Conservation (phyloP, 2,888 invertebrate genomes). For the Vannuccia rotundouncinata region DNA sequence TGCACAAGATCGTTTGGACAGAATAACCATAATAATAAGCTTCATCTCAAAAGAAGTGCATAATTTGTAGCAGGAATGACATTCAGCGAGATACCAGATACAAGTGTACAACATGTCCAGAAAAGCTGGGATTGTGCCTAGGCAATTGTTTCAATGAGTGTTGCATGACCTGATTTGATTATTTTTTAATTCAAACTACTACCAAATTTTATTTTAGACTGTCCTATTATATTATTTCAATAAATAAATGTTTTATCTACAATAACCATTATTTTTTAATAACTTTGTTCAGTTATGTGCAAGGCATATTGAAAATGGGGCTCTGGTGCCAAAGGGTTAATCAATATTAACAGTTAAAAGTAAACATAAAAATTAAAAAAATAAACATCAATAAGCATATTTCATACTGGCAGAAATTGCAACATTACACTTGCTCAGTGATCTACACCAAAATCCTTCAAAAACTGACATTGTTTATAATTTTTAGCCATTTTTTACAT, state of each 20-base stretch:
- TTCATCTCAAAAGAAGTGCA: not conserved
- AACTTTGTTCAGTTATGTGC: not conserved
- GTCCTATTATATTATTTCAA: not conserved
- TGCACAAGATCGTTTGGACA: not conserved
- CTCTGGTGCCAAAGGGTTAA: not conserved
- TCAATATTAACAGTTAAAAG: too few relatives aligned
- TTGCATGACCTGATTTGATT: not conserved
- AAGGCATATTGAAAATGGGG: not conserved
- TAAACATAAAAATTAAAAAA: too few relatives aligned
- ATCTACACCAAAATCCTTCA: too few relatives aligned
- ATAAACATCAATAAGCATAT: too few relatives aligned
- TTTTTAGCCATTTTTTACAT: too few relatives aligned
- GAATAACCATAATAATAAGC: not conserved
- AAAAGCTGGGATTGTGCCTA: not conserved
- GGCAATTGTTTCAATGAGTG: not conserved
- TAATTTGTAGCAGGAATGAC: not conserved
- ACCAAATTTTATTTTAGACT: constrained; percentile 4
- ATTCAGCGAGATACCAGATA: not conserved
- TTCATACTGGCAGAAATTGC: too few relatives aligned
- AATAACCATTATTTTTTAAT: not conserved
- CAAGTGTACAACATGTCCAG: not conserved
- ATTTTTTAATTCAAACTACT: constrained; percentile 6
- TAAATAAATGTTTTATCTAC: not conserved
- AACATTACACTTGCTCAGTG: too few relatives aligned
- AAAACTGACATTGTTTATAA: too few relatives aligned